Evolutionary conservation across 2,797 vertebrate genomes (phyloP), one percentile per base, ranked within the genome.

Genomic region (Liasis olivaceus): DNA sequence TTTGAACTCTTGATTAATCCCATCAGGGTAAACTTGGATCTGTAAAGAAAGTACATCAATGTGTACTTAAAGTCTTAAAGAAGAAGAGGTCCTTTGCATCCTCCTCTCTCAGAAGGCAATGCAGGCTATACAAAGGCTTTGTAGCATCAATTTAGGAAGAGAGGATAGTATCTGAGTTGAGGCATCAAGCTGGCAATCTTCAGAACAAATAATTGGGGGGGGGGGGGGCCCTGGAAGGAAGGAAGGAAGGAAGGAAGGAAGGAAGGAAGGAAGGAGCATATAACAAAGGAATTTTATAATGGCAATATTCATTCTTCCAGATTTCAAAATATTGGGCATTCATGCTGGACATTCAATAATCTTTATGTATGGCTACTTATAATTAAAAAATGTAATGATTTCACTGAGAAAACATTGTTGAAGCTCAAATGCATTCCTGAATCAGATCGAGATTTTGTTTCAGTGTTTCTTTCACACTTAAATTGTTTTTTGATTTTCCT

Each of bases 331-430:
- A 96, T 95, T 36, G 36, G 36, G 36, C 36, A 1, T 36, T 36
- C 36, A 36, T 36, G 36, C 36, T 95, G 96, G 97, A 95, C 95
- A 94, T 93, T 96, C 93, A 91, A 94, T 96, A 96, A 97, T 97
- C 92, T 94, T 96, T 92, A 94, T 93, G 97, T 96, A 96, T 95
- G 97, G 95, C 96, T 97, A 95, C 95, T 95, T 96, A 96, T 97
- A 97, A 98, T 98, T 97, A 97, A 97, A 97, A 97, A 97, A 98
- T 96, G 96, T 95, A 97, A 97, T 94, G 94, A 95, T 95, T 94
- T 97, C 96, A 95, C 96, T 94, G 95, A 95, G 92, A 97, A 96
- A 97, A 96, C 92, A 96, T 96, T 90, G 85, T 36, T 0, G 20
- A 0, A 26, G 89, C 94, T 94, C 94, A 87, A 93, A 97, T 96